These are phyloP conservation scores for Typhlichthys eigenmanni DNA, from an alignment of 2,797 vertebrate species.

Conservation along the genomic window DNA sequence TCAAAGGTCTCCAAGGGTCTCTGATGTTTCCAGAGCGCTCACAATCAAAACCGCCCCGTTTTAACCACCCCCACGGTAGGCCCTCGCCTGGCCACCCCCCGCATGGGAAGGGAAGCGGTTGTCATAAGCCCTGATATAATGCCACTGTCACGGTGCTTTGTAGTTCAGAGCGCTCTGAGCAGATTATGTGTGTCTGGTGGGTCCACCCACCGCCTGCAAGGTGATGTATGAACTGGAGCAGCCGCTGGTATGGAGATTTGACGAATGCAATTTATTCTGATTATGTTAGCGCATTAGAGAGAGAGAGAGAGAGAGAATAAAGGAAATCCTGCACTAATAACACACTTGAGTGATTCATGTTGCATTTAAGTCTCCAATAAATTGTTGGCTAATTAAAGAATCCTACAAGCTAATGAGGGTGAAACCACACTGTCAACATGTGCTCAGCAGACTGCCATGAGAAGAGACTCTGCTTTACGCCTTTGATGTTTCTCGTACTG, in stretches of 20 bases:
- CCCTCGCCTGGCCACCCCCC: slow-evolving; percentile 35
- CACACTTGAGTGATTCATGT: slow-evolving; percentile 46
- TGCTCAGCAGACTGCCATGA: slow-evolving; percentile 50
- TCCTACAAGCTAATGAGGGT: slow-evolving; percentile 56
- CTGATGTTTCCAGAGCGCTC: slow-evolving; percentile 41
- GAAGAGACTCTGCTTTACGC: slow-evolving; percentile 31
- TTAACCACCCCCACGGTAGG: not conserved
- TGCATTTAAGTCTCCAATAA: slow-evolving; percentile 42
- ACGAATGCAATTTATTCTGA: too few relatives aligned
- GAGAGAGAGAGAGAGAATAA: too few relatives aligned
- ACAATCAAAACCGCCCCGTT: slow-evolving; percentile 13
- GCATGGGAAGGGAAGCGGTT: slow-evolving; percentile 61
- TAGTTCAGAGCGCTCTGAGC: too few relatives aligned
- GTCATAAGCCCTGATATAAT: slow-evolving; percentile 16
- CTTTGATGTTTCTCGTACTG: not conserved
- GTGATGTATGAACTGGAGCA: too few relatives aligned
- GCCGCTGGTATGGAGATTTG: too few relatives aligned
- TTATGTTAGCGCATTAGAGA: too few relatives aligned
- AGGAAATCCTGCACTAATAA: slow-evolving; percentile 40
- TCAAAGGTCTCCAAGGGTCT: slow-evolving; percentile 12
- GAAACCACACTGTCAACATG: slow-evolving; percentile 62
- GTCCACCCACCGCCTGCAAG: too few relatives aligned
- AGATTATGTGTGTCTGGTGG: too few relatives aligned
- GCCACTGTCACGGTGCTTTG: too few relatives aligned
- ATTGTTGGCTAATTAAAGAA: slow-evolving; percentile 58